These are phyloP conservation scores for Wiebesia pumilae DNA, from an alignment of 1,140 invertebrate species.

Conservation along the genomic window DNA sequence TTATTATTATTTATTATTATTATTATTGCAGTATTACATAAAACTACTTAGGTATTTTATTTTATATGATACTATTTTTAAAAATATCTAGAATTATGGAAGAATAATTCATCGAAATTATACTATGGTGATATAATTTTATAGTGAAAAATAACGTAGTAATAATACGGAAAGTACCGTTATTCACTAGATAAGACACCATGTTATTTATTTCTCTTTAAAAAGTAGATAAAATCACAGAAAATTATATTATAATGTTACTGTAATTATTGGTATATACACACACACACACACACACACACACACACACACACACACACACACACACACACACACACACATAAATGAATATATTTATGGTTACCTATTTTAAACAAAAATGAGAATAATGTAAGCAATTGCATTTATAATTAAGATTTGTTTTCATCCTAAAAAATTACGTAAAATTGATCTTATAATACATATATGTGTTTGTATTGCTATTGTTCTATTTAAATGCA, in stretches of 20 bases:
- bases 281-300: background rate
- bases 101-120: background rate
- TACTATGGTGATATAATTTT: background rate
- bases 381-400: too few species aligned
- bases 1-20: background rate
- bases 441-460: too few species aligned
- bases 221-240: background rate
- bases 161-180: background rate
- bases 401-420: too few species aligned
- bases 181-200: background rate
- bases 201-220: background rate
- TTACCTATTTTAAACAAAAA: too few species aligned
- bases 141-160: background rate
- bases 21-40: background rate
- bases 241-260: background rate
- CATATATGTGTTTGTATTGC: too few species aligned
- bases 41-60: too few species aligned
- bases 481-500: too few species aligned
- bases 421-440: too few species aligned
- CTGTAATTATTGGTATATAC: background rate
- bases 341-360: too few species aligned
- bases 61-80: too few species aligned
- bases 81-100: background rate
- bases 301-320: background rate
- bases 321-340: background rate